Percentiles rank a stretch among this genome's conserved stretches.
phyloP scores from a whole-genome alignment of 2,797 vertebrate species.

The Chelidonichthys spinosus region DNA sequence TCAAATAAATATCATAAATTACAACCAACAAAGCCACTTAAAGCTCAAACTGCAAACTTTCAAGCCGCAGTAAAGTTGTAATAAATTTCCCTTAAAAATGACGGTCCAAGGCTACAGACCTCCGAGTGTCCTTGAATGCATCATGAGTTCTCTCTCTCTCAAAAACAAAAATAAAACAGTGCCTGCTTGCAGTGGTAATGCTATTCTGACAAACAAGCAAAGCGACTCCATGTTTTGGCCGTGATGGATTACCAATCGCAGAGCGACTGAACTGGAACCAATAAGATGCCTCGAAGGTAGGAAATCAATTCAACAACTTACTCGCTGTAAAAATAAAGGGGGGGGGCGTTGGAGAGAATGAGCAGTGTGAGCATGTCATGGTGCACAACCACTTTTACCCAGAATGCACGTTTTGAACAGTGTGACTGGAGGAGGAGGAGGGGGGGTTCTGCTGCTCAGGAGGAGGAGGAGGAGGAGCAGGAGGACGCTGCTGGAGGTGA shows the following conservation, averaged over 20 bases:
- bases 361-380: not conserved
- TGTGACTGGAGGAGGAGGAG: not conserved
- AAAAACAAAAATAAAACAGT: not conserved
- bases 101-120: not conserved
- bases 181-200: conserved; percentile 39
- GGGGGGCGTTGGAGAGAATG: not conserved
- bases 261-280: conserved; percentile 37
- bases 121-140: conserved; percentile 20
- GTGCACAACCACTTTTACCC: not conserved
- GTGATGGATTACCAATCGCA: conserved; percentile 44
- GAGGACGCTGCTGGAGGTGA: conserved; percentile 49
- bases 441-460: not conserved
- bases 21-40: not conserved
- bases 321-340: conserved; percentile 7
- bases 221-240: conserved; percentile 1
- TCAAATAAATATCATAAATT: not conserved
- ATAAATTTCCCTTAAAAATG: not conserved
- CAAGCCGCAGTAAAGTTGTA: not conserved
- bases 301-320: conserved; percentile 29
- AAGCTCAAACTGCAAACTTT: not conserved
- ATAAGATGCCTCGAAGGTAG: conserved; percentile 4
- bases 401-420: not conserved
- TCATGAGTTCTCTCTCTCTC: conserved; percentile 3
- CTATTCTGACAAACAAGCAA: conserved; percentile 25
- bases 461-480: conserved; percentile 8